Percentiles rank a stretch among this genome's conserved stretches.
These are phyloP conservation scores for Dynastes maya DNA, from an alignment of 2,888 invertebrate species.

Conservation along the genomic window DNA sequence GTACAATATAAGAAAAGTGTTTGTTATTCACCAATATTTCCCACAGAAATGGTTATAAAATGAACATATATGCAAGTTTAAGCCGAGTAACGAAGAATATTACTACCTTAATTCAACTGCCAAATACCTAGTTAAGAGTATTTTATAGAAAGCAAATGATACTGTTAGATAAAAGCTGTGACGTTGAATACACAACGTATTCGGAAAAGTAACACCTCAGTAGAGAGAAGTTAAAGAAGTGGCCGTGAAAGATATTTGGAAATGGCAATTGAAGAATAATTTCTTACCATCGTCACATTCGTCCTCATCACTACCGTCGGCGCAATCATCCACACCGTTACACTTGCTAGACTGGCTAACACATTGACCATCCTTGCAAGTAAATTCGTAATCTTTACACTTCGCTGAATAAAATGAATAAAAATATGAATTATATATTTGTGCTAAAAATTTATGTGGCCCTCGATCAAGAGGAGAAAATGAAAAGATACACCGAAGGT, in stretches of 20 bases:
- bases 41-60: background rate
- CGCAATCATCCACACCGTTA: slow-evolving; percentile 69
- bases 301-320: slow-evolving; percentile 72
- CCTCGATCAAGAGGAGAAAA: background rate
- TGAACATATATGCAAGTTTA: background rate
- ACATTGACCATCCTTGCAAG: slow-evolving; percentile 74
- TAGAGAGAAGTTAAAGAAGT: too few species aligned
- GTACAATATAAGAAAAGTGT: slow-evolving; percentile 1
- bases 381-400: slow-evolving; percentile 70
- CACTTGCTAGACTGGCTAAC: slow-evolving; percentile 68
- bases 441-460: background rate
- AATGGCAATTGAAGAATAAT: slow-evolving; percentile 35
- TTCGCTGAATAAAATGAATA: slow-evolving; percentile 56
- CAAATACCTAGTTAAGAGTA: background rate
- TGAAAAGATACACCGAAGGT: too few species aligned
- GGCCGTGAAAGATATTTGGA: background rate
- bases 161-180: background rate
- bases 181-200: background rate
- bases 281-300: slow-evolving; percentile 71
- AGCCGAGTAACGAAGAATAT: background rate
- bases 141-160: background rate
- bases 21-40: background rate
- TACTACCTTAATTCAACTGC: background rate
- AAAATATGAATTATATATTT: slow-evolving; percentile 2
- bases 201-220: background rate